A percentile compares a stretch with the other conserved stretches of the same genome.
phyloP scores from a whole-genome alignment of 2,888 invertebrate genomes.

The Acanthopleura granulata region DNA sequence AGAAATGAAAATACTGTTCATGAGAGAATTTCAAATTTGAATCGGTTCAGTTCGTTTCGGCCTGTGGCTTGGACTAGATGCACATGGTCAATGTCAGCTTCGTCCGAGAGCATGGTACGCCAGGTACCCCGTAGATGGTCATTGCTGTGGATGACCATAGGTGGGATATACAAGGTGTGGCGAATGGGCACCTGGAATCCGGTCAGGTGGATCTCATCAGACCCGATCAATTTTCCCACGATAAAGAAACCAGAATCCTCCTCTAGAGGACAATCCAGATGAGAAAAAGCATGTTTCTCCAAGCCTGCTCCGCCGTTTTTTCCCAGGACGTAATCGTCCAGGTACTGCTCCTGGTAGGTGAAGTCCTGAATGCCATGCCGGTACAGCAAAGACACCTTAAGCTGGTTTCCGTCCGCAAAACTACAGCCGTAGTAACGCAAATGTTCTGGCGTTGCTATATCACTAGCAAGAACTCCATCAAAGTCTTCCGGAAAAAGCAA shows the following conservation, averaged over 20 bases:
- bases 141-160: slow-evolving; percentile 33
- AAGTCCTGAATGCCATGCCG: slow-evolving; percentile 41
- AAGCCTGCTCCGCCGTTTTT: slow-evolving; percentile 33
- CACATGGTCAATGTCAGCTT: slow-evolving; percentile 40
- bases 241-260: slow-evolving; percentile 36
- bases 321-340: slow-evolving; percentile 33
- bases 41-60: too few relatives aligned
- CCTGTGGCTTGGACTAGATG: slow-evolving; percentile 21
- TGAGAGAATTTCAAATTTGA: too few relatives aligned
- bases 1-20: too few relatives aligned
- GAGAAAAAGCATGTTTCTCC: slow-evolving; percentile 39
- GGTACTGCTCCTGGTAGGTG: slow-evolving; percentile 38
- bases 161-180: slow-evolving; percentile 34
- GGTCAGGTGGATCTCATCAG: slow-evolving; percentile 32
- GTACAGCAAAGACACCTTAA: slow-evolving; percentile 33
- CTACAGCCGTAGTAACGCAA: slow-evolving; percentile 35
- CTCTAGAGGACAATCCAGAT: slow-evolving; percentile 41
- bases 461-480: slow-evolving; percentile 30
- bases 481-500: slow-evolving; percentile 33
- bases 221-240: slow-evolving; percentile 29
- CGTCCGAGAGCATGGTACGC: slow-evolving; percentile 43
- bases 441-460: slow-evolving; percentile 36
- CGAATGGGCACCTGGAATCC: slow-evolving; percentile 24
- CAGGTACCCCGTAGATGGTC: slow-evolving; percentile 40
- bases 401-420: slow-evolving; percentile 34